These are phyloP conservation scores for Ochotona curzoniae DNA, from an alignment of 2,113 vertebrate species.

Conservation along the genomic window DNA sequence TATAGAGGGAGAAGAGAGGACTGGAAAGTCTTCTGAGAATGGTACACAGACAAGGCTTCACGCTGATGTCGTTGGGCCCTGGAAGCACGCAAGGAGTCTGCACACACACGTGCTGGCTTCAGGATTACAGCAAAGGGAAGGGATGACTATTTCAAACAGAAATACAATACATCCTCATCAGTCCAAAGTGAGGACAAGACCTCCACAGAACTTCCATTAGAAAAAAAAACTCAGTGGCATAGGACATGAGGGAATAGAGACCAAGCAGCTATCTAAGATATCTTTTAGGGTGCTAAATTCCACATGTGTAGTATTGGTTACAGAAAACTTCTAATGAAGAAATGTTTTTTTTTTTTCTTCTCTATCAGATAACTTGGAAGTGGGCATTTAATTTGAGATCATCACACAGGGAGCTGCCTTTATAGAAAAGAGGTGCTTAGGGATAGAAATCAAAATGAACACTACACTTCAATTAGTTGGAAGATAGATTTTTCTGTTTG, in stretches of 20 bases:
- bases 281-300: neutral
- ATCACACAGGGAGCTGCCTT: neutral
- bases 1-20: neutral
- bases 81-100: neutral
- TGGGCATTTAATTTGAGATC: conserved; percentile 56
- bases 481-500: neutral
- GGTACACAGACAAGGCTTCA: neutral
- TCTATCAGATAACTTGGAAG: conserved; percentile 10
- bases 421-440: conserved; percentile 56
- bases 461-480: neutral
- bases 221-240: neutral
- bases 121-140: neutral
- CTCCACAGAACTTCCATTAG: neutral
- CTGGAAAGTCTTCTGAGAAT: neutral
- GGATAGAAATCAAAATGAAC: conserved; percentile 59
- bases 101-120: neutral
- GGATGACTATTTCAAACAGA: neutral
- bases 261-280: conserved; percentile 3
- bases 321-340: neutral
- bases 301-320: neutral
- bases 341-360: neutral
- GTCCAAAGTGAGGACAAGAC: neutral
- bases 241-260: neutral
- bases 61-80: neutral
- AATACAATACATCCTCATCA: neutral